Evolutionary conservation across 2,113 vertebrate species (phyloP).

Genomic region (Xenopus borealis): DNA sequence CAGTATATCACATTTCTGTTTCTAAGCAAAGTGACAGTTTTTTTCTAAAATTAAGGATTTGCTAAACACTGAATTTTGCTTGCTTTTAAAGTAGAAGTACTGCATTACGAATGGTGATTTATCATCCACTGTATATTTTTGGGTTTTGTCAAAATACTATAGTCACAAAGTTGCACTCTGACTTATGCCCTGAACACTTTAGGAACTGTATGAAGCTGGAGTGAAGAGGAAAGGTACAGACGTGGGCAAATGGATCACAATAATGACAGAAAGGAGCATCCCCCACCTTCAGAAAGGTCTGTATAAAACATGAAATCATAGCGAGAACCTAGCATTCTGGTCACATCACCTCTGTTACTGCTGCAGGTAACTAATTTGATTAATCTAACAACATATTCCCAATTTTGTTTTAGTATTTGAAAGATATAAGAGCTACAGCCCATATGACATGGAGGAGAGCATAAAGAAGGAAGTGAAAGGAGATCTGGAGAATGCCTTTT

Average conservation of each 20-base stretch:
- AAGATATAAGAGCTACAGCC: constrained; percentile 93
- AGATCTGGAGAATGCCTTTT: constrained; percentile 86
- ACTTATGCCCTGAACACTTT: not conserved
- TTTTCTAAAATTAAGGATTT: no score
- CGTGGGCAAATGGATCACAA: constrained; percentile 89
- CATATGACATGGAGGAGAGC: constrained; percentile 94
- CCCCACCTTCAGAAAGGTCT: constrained; percentile 90
- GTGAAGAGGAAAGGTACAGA: constrained; percentile 89
- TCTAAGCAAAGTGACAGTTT: no score
- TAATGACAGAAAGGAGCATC: constrained; percentile 86
- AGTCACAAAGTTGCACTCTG: no score
- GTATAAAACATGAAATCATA: not conserved
- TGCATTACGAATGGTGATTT: no score
- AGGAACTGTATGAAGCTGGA: constrained; percentile 93
- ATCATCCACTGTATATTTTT: no score
- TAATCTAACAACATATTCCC: not conserved
- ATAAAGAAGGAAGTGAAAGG: constrained; percentile 91
- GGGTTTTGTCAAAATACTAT: no score
- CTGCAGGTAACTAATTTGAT: not conserved
- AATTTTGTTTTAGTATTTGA: constrained; percentile 76
- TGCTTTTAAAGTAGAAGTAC: no score
- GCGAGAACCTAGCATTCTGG: not conserved
- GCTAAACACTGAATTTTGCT: no score
- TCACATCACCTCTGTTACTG: not conserved
- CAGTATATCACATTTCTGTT: no score